Evolutionary conservation across 2,113 vertebrate species (phyloP).

Genomic region (Cololabis saira): DNA sequence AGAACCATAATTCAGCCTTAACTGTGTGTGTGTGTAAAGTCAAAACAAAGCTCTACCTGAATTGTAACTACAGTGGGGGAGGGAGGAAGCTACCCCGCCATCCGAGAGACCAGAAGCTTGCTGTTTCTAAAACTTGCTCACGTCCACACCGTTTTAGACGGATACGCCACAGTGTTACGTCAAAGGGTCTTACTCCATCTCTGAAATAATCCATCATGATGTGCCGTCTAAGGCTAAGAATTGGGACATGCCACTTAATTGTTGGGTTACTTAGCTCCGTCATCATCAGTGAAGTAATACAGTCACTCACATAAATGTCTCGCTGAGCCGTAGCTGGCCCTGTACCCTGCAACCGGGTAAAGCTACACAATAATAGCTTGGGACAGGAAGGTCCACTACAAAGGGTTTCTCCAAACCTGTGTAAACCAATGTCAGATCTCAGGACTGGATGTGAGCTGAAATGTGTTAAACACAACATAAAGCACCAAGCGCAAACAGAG

Average conservation of each 20-base stretch:
- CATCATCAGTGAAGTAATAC: not conserved
- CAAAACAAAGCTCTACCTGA: no score
- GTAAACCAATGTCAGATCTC: not conserved
- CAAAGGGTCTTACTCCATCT: constrained; percentile 1
- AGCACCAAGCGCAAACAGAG: constrained; percentile 10
- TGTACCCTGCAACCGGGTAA: not conserved
- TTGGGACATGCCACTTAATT: not conserved
- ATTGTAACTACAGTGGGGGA: no score
- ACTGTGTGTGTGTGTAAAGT: no score
- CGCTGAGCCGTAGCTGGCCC: not conserved
- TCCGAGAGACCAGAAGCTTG: no score
- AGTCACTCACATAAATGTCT: not conserved
- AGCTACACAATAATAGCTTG: not conserved
- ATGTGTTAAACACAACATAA: constrained; percentile 37
- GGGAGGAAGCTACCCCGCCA: no score
- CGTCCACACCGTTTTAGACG: not conserved
- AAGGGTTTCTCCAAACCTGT: not conserved
- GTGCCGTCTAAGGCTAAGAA: constrained; percentile 1
- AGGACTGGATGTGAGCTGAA: not conserved
- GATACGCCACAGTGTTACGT: constrained; percentile 5
- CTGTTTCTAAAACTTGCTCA: not conserved
- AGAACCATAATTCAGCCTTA: no score
- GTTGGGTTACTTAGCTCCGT: not conserved
- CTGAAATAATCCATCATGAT: constrained; percentile 2
- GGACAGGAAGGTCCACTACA: not conserved